These are phyloP conservation scores for Halyomorpha halys DNA, from an alignment of 1,140 invertebrate genomes.

Conservation along the genomic window DNA sequence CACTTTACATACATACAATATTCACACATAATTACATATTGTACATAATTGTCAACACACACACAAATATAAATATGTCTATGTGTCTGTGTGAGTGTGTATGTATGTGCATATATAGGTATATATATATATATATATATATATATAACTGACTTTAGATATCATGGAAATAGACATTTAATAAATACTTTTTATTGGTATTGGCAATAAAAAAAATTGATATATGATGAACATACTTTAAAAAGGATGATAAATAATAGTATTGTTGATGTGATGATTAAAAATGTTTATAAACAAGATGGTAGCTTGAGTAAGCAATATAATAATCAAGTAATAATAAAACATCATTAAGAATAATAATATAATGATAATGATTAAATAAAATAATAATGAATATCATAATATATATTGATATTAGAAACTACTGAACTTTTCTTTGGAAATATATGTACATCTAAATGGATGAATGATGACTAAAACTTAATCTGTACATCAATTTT, in stretches of 20 bases:
- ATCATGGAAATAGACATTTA: slow-evolving; percentile 29
- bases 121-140: too few species aligned
- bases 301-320: slow-evolving; percentile 11
- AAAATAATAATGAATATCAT: slow-evolving; percentile 19
- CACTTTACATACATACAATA: too few species aligned
- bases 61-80: too few species aligned
- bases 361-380: slow-evolving; percentile 20
- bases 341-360: slow-evolving; percentile 17
- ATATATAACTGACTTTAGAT: slow-evolving; percentile 28
- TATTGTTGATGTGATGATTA: slow-evolving; percentile 15
- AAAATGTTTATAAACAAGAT: slow-evolving; percentile 16
- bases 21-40: too few species aligned
- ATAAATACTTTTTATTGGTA: slow-evolving; percentile 28
- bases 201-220: slow-evolving; percentile 26
- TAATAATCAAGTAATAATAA: slow-evolving; percentile 8
- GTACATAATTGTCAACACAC: too few species aligned
- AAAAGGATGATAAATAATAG: slow-evolving; percentile 26
- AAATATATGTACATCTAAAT: slow-evolving; percentile 26
- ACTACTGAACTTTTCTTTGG: slow-evolving; percentile 21
- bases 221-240: slow-evolving; percentile 26
- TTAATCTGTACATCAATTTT: slow-evolving; percentile 27
- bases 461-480: slow-evolving; percentile 25
- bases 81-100: too few species aligned
- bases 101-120: too few species aligned
- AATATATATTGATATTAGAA: slow-evolving; percentile 17